Evolutionary conservation across 2,888 invertebrate species (phyloP).

Genomic region (Branchinecta sandiegonensis): DNA sequence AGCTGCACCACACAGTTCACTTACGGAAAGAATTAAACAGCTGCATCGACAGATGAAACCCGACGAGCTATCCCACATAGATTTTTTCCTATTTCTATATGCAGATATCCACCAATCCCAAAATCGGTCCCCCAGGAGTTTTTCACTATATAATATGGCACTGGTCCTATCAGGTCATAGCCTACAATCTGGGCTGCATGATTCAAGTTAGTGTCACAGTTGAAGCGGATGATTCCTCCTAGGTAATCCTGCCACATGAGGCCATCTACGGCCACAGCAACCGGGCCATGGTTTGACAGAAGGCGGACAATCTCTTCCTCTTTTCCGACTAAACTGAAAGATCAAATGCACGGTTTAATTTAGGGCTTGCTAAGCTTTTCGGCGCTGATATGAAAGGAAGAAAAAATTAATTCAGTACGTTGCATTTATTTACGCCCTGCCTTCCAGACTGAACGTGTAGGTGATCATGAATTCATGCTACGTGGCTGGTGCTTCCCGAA

Average conservation of each 20-base stretch:
- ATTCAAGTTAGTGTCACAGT: constrained; percentile 59
- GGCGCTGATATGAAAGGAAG: no score
- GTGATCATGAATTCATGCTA: no score
- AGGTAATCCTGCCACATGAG: constrained; percentile 71
- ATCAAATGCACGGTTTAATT: background rate
- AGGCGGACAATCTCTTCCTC: constrained; percentile 47
- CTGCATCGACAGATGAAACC: background rate
- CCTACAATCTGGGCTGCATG: constrained; percentile 69
- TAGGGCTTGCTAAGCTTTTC: no score
- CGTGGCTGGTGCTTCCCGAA: no score
- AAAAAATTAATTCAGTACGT: no score
- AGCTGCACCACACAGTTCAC: no score
- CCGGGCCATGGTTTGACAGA: constrained; percentile 56
- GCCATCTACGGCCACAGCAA: constrained; percentile 66
- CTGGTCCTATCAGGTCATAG: constrained; percentile 53
- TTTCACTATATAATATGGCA: constrained; percentile 65
- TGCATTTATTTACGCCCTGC: no score
- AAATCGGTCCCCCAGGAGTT: constrained; percentile 72
- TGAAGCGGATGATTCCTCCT: constrained; percentile 64
- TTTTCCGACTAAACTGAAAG: constrained; percentile 44
- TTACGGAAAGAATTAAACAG: no score
- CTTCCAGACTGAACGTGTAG: no score
- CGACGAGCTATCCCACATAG: constrained; percentile 48
- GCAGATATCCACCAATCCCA: constrained; percentile 58
- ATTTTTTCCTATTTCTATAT: constrained; percentile 57